A percentile compares a stretch with the other conserved stretches of the same genome.
Evolutionary conservation across 2,888 invertebrate genomes (phyloP).

Genomic region (Drosophila falleni): DNA sequence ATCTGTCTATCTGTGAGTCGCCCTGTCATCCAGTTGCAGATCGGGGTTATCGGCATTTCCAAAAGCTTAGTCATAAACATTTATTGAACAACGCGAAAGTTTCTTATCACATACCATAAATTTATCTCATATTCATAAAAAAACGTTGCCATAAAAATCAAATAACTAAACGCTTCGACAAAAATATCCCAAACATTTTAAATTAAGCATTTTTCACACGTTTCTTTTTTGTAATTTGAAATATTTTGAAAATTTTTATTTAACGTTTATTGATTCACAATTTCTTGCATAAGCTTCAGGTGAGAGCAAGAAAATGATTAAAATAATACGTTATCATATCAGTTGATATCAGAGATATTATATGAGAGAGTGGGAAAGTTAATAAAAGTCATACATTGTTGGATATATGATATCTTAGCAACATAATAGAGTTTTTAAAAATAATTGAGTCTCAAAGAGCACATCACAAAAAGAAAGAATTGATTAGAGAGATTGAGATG

Average conservation of each 20-base stretch:
- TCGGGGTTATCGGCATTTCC: slow-evolving; percentile 32
- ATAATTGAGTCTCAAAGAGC: not conserved
- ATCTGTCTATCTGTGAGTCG: slow-evolving; percentile 1
- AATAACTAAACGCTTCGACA: slow-evolving; percentile 26
- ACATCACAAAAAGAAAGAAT: not conserved
- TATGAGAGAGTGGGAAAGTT: no score
- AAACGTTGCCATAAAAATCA: slow-evolving; percentile 30
- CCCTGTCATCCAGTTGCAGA: slow-evolving; percentile 7
- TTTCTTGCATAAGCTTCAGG: slow-evolving; percentile 10
- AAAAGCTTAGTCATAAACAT: slow-evolving; percentile 50
- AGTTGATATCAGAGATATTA: not conserved
- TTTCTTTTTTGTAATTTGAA: slow-evolving; percentile 27
- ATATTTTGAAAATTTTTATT: slow-evolving; percentile 16
- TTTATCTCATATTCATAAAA: slow-evolving; percentile 42
- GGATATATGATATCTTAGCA: not conserved
- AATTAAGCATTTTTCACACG: slow-evolving; percentile 46
- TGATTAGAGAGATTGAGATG: not conserved
- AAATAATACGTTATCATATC: slow-evolving; percentile 8
- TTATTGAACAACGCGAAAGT: slow-evolving; percentile 68
- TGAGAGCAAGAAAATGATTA: not conserved
- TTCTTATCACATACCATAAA: slow-evolving; percentile 54
- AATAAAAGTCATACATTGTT: no score
- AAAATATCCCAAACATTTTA: slow-evolving; percentile 17
- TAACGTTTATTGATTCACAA: slow-evolving; percentile 11
- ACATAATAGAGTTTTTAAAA: not conserved